Evolutionary conservation across 2,113 vertebrate species (phyloP).

Genomic region (Chinchilla lanigera): DNA sequence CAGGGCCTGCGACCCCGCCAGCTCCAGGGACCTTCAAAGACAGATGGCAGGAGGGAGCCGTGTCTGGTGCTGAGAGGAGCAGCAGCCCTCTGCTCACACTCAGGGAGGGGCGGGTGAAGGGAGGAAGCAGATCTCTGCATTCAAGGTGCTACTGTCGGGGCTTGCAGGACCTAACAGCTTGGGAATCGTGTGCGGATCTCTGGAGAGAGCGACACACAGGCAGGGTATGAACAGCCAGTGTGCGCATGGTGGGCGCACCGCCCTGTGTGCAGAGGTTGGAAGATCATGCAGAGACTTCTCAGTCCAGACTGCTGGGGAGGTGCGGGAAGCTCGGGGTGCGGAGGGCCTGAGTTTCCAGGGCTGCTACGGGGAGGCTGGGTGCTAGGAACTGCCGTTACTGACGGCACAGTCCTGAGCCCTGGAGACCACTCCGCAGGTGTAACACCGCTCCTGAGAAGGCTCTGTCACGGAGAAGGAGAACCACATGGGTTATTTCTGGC

Average conservation of each 20-base stretch:
- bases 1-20: constrained; percentile 63
- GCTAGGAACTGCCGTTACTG: not conserved
- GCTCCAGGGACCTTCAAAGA: constrained; percentile 72
- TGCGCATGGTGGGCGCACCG: not conserved
- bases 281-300: not conserved
- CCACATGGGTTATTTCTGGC: not conserved
- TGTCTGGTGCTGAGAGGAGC: not conserved
- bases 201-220: not conserved
- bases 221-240: not conserved
- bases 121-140: not conserved
- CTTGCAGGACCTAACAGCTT: not conserved
- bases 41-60: not conserved
- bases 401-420: not conserved
- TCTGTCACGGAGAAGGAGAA: no score
- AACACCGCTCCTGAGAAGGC: not conserved
- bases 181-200: not conserved
- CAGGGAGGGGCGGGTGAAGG: not conserved
- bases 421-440: not conserved
- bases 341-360: not conserved
- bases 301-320: constrained; percentile 6
- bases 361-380: not conserved
- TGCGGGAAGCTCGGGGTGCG: not conserved
- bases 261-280: not conserved
- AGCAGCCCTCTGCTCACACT: not conserved
- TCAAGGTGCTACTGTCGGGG: not conserved